These are phyloP conservation scores for Malurus splendens DNA, from an alignment of 2,797 vertebrate genomes.

Conservation along the genomic window DNA sequence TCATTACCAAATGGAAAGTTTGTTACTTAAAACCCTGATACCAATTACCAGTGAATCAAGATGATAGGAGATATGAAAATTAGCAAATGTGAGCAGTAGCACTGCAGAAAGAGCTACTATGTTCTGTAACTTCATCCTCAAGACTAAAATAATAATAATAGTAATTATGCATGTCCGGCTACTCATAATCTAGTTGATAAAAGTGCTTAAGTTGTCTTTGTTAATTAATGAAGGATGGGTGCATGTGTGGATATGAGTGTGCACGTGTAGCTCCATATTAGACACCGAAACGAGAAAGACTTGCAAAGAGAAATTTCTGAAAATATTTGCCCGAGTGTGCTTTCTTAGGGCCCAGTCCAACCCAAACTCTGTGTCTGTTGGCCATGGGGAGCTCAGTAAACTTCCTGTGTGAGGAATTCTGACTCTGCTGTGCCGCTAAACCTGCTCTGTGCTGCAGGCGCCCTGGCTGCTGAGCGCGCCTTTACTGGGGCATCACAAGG, in stretches of 20 bases:
- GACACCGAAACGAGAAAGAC: not conserved
- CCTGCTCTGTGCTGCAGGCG: not conserved
- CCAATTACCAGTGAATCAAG: not conserved
- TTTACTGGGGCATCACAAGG: not conserved
- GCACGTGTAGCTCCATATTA: not conserved
- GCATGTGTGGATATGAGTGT: rapidly evolving
- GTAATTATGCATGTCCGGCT: not conserved
- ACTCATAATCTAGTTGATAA: not conserved
- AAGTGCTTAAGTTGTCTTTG: not conserved
- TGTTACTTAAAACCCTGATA: not conserved
- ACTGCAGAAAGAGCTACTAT: not conserved
- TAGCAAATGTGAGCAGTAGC: not conserved
- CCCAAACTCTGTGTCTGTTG: not conserved
- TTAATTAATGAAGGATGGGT: not conserved
- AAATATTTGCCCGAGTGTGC: not conserved
- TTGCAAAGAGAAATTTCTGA: not conserved
- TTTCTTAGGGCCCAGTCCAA: constrained; percentile 34
- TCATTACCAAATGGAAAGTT: not conserved
- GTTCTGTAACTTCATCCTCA: not conserved
- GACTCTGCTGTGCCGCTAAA: not conserved
- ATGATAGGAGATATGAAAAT: not conserved
- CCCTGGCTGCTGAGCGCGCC: not conserved
- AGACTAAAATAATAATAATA: not conserved
- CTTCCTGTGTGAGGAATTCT: not conserved
- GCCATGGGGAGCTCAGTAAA: not conserved